Percentiles rank a stretch among this genome's conserved stretches.
phyloP scores from a whole-genome alignment of 2,888 invertebrate genomes.

The Melinopterus prodromus region DNA sequence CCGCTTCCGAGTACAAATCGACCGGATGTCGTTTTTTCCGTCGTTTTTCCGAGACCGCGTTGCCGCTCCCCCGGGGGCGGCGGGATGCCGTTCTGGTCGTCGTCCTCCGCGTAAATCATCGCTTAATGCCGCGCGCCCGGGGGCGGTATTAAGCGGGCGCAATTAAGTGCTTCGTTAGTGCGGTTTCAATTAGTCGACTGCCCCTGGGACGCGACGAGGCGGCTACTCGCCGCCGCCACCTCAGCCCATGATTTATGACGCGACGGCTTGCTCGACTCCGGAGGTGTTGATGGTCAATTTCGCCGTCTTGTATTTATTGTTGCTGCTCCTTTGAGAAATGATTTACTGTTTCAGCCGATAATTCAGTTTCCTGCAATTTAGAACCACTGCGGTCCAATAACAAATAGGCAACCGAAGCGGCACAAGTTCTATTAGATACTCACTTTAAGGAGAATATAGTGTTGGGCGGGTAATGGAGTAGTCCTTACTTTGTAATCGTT shows the following conservation, averaged over 20 bases:
- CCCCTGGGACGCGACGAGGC: slow-evolving; percentile 12
- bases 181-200: slow-evolving; percentile 23
- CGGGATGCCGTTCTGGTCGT: slow-evolving; percentile 9
- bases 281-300: not conserved
- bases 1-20: slow-evolving; percentile 26
- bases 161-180: slow-evolving; percentile 24
- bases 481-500: too few species aligned
- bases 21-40: slow-evolving; percentile 17
- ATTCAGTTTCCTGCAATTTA: too few species aligned
- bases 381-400: too few species aligned
- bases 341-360: not conserved
- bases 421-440: too few species aligned
- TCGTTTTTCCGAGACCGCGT: not conserved
- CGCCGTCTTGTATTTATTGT: not conserved
- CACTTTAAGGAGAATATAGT: too few species aligned
- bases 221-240: slow-evolving; percentile 7
- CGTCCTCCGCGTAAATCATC: slow-evolving; percentile 24
- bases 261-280: not conserved
- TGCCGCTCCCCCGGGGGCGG: slow-evolving; percentile 16
- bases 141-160: slow-evolving; percentile 21
- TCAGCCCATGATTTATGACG: slow-evolving; percentile 15
- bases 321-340: not conserved
- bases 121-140: slow-evolving; percentile 19
- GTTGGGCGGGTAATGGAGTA: too few species aligned
- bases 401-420: too few species aligned